Evolutionary conservation across 2,113 vertebrate genomes (phyloP), one percentile per base, ranked within the genome.

Genomic region (Syngnathus typhle): DNA sequence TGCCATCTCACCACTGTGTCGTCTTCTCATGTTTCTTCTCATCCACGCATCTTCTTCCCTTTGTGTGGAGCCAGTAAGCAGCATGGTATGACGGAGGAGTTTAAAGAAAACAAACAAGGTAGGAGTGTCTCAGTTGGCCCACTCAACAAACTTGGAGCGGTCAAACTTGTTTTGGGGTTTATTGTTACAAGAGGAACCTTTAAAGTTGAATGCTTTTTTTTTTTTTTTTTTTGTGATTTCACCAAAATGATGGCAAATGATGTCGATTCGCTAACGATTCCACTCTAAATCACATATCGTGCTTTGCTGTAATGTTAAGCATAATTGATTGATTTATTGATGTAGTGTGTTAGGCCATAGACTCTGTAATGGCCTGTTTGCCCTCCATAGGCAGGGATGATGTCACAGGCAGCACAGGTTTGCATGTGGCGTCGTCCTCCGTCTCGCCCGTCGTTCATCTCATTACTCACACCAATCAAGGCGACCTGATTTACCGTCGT

Each of bases 41-140:
- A 81, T 85, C 80, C 78, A 67, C 82, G 69, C 76, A 68, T 84
- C 82, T 71, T 71, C 82, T 80, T 74, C 78, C 82, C 79, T 84
- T 84, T 82, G 78, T 82, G 76, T n/a, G 78, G 83, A 85, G 86
- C 88, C 90, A 90, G 90, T 87, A 88, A 88, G 75, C 87, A 87
- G 84, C 87, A 88, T 70, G 79, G 84, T 84, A 67, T 85, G 88
- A 88, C 67, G 62, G 70, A 83, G 67, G 79, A 88, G 68, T 73
- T 70, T 69, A 71, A 36, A 21, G 41, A 44, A 61, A 41, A 60
- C 10, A 60, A 21, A 51, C n/a, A 80, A 92, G 91, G 91, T 92
- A 92, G 76, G 88, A 65, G 41, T 75, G 51, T 67, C 62, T 72
- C 47, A 49, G 64, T 76, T 38, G 72, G 68, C 62, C 77, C 72